Base-by-base conservation (phyloP, 2,113 vertebrate genomes). In the Cettia cetti region DNA sequence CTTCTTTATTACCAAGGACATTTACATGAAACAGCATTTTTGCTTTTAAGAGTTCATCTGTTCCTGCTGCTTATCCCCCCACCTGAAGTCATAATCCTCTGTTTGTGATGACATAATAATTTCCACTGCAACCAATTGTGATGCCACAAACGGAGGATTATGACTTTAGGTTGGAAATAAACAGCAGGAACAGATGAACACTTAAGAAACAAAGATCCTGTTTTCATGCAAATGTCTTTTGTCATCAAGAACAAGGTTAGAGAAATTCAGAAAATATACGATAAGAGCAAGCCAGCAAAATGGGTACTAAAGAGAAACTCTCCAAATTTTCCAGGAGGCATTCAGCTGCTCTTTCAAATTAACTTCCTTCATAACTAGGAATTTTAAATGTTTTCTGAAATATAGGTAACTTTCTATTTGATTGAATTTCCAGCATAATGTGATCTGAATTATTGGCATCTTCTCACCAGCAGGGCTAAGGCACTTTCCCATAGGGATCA, bases 141-240 rank as follows among this genome's bases (percentile, higher is more conserved):
- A 85, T 92, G 94, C 79, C 70, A 81, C 91, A 92, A 95, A 89
- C 39, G 0, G 61, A 77, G 90, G 79, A 95, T 97, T 88, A 93
- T 78, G 90, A 70, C 86, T 93, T 93, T 74, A 86, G 74, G 69
- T 92, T 59, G 75, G 83, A 89, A 94, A 92, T 88, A 97, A 95
- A 77, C 92, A 94, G 87, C 90, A 72, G 95, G 87, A 96, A 83
- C 89, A 88, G 77, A 92, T 82, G 89, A 97, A 86, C 79, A 71
- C 82, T 94, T 97, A 95, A 94, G 95, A 94, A 96, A 95, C 94
- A 96, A 97, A 96, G 93, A 96, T 94, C 90, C 95, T 91, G 92
- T 96, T 96, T 86, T 95, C 89, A 95, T 92, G 87, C 65, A 92
- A 96, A 89, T 90, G 64, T 68, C 68, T 88, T 97, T 97, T 89